These are phyloP conservation scores for Synaphobranchus kaupii DNA, from an alignment of 2,797 vertebrate genomes.

Conservation along the genomic window DNA sequence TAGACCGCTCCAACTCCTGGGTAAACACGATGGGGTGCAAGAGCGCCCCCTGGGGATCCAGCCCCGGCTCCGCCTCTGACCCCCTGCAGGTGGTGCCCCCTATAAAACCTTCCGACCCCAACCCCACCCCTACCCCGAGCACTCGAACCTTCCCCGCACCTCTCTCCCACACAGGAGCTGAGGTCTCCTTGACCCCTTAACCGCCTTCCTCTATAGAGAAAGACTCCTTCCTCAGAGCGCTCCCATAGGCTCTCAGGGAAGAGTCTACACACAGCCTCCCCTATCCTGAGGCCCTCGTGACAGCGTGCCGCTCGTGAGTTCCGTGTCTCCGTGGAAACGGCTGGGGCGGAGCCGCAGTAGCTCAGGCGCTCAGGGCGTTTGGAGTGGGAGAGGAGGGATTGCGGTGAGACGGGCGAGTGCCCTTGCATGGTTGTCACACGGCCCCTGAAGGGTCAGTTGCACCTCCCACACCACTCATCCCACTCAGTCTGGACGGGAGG, in stretches of 20 bases:
- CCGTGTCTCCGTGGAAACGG: not conserved
- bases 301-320: not conserved
- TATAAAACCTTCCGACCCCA: conserved; percentile 51
- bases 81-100: conserved; percentile 93
- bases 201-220: conserved; percentile 23
- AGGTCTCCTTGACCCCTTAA: conserved; percentile 34
- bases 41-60: conserved; percentile 97
- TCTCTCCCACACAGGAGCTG: conserved; percentile 15
- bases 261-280: not conserved
- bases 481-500: not conserved
- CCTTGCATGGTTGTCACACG: not conserved
- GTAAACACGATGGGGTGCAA: conserved; percentile 99
- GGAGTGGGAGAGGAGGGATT: not conserved
- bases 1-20: conserved; percentile 99
- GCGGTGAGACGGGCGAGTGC: not conserved
- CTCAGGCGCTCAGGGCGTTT: not conserved
- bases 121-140: conserved; percentile 46
- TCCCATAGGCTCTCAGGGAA: not conserved
- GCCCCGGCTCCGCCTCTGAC: conserved; percentile 95
- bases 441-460: not conserved
- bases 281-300: not conserved
- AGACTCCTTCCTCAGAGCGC: not conserved
- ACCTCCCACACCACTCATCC: not conserved
- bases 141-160: conserved; percentile 20
- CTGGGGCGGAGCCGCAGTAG: not conserved